Evolutionary conservation across 2,888 invertebrate genomes (phyloP), one percentile per base, ranked within the genome.

Genomic region (Philereme transversata): DNA sequence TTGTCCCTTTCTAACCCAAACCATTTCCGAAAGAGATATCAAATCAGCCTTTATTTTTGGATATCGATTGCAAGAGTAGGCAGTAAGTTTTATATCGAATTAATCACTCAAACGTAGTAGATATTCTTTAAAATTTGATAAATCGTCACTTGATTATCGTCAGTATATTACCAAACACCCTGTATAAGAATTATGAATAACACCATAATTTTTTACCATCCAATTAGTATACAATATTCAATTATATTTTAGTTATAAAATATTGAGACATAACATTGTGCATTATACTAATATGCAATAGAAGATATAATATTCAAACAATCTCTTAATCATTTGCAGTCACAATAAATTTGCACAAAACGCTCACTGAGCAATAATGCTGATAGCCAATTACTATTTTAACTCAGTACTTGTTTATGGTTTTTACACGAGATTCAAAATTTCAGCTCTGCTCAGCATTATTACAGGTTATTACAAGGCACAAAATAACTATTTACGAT

Each of bases 251-350:
- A 79, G n/a, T 75, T 74, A 90, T 91, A 91, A 90, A 91, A 90
- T 91, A 90, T 91, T 83, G 86, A 91, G 86, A 85, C 77, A 86
- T 91, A 91, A 91, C 91, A 90, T 88, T 88, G 90, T 91, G 90
- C 90, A 88, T 84, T 88, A 88, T 82, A 86, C 72, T 73, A 78
- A 80, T 84, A 87, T 86, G 85, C 84, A 84, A 87, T 88, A 88
- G 78, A 87, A 78, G 80, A 83, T 84, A 75, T 70, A 71, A 78
- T 74, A 83, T 82, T 83, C 71, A 86, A 90, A 90, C 88, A 87
- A 86, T 86, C 76, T 69, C 79, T 88, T 87, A 22, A 86, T 87
- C 78, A 85, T 85, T 86, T 79, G 86, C 83, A 87, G 83, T 84
- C 79, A 84, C 72, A 86, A 87, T 87, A 84, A 81, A 80, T 90